phyloP scores from a whole-genome alignment of 2,113 vertebrate genomes.

The Panthera tigris region DNA sequence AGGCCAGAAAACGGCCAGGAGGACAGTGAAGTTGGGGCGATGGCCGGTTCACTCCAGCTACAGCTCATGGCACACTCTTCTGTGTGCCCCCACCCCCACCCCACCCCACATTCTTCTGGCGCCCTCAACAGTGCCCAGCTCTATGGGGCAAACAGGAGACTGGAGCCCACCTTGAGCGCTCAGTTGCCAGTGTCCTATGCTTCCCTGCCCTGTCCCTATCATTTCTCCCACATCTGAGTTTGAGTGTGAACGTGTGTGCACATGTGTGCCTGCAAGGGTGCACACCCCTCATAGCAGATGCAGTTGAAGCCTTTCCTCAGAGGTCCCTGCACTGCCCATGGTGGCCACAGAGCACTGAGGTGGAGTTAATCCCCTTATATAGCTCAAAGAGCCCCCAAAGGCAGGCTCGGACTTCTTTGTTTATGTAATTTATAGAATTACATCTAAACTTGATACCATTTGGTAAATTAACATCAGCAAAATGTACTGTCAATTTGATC shows the following conservation, averaged over 20 bases:
- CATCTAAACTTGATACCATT: background rate
- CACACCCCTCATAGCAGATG: background rate
- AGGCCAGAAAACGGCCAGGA: background rate
- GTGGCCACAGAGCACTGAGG: background rate
- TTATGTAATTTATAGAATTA: background rate
- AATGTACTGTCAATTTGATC: background rate
- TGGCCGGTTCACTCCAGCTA: conserved; percentile 55
- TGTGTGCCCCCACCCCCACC: background rate
- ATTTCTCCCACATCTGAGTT: background rate
- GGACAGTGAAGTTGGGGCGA: background rate
- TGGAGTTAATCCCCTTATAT: background rate
- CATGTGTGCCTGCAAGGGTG: background rate
- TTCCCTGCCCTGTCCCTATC: background rate
- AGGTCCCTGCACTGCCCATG: background rate
- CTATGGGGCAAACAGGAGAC: background rate
- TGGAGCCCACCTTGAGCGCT: background rate
- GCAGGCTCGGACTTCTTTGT: background rate
- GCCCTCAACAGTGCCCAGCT: background rate
- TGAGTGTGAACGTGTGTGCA: background rate
- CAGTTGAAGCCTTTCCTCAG: background rate
- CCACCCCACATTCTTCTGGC: background rate
- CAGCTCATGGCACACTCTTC: background rate
- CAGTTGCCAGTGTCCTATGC: background rate
- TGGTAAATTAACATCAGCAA: background rate
- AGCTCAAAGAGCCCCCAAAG: background rate